Conservation (phyloP, 2,113 vertebrate species). For the Maylandia zebra region DNA sequence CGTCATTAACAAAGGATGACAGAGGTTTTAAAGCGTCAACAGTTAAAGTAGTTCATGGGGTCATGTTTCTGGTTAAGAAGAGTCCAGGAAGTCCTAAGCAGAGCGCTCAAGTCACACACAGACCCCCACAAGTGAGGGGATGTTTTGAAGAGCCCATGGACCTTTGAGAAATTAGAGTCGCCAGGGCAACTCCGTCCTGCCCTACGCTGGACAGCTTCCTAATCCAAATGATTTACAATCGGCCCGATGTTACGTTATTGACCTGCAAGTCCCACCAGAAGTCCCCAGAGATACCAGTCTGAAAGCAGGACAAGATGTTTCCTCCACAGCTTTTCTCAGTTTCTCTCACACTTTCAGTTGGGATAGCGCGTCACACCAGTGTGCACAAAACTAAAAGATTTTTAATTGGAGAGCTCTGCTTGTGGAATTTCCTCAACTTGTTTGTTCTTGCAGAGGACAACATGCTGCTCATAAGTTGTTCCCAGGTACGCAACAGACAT, state of each 20-base stretch:
- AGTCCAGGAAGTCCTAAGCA: constrained; percentile 20
- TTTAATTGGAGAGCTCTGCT: neutral
- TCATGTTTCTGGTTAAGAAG: constrained; percentile 43
- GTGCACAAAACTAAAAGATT: neutral
- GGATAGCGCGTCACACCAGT: constrained; percentile 1
- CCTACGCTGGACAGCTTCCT: constrained; percentile 10
- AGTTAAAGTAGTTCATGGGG: constrained; percentile 17
- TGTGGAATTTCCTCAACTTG: neutral
- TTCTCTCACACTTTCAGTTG: neutral
- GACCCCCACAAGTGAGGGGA: neutral
- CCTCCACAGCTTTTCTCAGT: neutral
- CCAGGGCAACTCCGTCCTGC: constrained; percentile 12
- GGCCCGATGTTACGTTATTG: constrained; percentile 9
- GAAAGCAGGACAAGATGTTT: constrained; percentile 32
- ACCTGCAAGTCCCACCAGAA: neutral
- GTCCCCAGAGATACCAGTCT: constrained; percentile 8
- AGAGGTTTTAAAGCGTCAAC: constrained; percentile 3
- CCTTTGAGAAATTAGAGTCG: constrained; percentile 7
- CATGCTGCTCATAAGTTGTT: neutral
- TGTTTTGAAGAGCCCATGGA: neutral
- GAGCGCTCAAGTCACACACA: constrained; percentile 11
- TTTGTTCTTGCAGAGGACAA: neutral
- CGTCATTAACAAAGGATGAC: neutral
- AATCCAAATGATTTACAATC: constrained; percentile 33
- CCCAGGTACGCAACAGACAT: rapidly evolving